A percentile compares a stretch with the other conserved stretches of the same genome.
Conservation (phyloP, 2,888 invertebrate genomes). For the Sarcophaga subvicina region DNA sequence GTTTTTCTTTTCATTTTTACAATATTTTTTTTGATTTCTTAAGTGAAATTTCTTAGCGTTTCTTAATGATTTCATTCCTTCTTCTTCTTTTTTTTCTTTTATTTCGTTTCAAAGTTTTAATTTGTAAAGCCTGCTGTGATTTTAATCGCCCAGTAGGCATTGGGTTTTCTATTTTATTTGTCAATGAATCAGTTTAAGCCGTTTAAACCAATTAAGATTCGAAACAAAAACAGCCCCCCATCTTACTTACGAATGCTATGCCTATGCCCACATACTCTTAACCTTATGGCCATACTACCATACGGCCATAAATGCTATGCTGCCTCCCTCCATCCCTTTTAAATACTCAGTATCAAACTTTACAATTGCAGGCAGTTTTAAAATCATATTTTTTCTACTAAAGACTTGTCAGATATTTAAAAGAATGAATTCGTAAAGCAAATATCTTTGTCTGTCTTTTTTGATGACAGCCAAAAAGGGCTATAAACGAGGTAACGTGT, state of each 20-base stretch:
- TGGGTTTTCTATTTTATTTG: conserved; percentile 62
- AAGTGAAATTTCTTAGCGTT: background rate
- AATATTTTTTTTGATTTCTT: background rate
- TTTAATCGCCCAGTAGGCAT: no score
- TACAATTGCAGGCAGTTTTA: conserved; percentile 59
- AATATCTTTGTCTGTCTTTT: background rate
- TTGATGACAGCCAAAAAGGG: no score
- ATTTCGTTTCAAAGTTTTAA: background rate
- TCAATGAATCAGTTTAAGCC: conserved; percentile 68
- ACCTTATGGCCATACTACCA: no score
- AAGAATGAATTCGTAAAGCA: conserved; percentile 14
- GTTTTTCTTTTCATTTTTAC: background rate
- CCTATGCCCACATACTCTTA: no score
- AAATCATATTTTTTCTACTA: conserved; percentile 26
- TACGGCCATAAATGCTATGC: conserved; percentile 5
- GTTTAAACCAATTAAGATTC: conserved; percentile 68
- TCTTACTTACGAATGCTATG: background rate
- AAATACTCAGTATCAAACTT: conserved; percentile 32
- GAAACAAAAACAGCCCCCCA: conserved; percentile 53
- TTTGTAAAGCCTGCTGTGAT: background rate
- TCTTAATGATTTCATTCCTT: background rate
- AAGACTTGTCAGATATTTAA: conserved; percentile 3
- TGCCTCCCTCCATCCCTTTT: background rate
- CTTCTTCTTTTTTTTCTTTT: background rate
- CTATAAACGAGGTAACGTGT: no score